These are phyloP conservation scores for Hypolimnas misippus DNA, from an alignment of 2,888 invertebrate species.

Conservation along the genomic window DNA sequence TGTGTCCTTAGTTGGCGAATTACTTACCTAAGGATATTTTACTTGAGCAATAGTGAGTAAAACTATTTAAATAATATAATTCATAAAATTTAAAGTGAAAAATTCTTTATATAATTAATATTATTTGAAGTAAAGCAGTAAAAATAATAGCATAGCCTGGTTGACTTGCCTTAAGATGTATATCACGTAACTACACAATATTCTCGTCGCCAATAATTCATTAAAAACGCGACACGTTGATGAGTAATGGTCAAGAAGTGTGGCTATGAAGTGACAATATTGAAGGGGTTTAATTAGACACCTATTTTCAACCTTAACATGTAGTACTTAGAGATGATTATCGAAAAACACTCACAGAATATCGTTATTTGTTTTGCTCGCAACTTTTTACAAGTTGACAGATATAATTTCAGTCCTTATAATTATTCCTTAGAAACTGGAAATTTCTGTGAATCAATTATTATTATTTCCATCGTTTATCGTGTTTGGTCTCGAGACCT, in stretches of 20 bases:
- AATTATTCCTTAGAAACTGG: conserved; percentile 53
- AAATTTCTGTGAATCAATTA: conserved; percentile 12
- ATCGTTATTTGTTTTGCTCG: conserved; percentile 50
- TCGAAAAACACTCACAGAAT: conserved; percentile 22
- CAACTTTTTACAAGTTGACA: conserved; percentile 54
- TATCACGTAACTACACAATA: conserved; percentile 48
- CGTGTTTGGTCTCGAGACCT: conserved; percentile 8
- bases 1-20: no score
- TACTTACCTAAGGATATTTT: no score
- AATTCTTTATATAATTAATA: background rate
- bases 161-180: conserved; percentile 21
- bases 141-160: background rate
- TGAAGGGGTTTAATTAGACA: conserved; percentile 8
- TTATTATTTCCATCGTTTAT: conserved; percentile 49
- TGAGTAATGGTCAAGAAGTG: conserved; percentile 55
- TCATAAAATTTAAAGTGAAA: no score
- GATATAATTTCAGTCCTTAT: conserved; percentile 63
- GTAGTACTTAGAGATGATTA: conserved; percentile 39
- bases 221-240: conserved; percentile 50
- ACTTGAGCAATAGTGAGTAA: no score
- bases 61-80: no score
- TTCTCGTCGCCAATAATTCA: conserved; percentile 55
- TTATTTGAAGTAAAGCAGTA: background rate
- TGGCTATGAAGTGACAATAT: conserved; percentile 25
- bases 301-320: conserved; percentile 22